phyloP scores from a whole-genome alignment of 2,797 vertebrate genomes.

The Phalanger gymnotis region DNA sequence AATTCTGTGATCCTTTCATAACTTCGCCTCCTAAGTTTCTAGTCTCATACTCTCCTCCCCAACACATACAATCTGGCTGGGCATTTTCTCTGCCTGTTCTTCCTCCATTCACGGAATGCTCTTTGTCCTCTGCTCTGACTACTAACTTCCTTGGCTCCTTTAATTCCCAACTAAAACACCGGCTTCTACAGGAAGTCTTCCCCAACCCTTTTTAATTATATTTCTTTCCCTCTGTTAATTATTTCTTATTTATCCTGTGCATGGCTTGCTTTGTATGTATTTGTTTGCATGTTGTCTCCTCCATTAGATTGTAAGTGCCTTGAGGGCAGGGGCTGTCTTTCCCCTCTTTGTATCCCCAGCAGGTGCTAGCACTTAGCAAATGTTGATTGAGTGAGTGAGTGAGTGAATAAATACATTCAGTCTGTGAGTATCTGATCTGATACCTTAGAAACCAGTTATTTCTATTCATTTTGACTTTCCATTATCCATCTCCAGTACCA shows the following conservation, averaged over 20 bases:
- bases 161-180: neutral
- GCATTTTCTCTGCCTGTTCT: neutral
- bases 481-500: constrained; percentile 59
- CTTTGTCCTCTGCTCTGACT: neutral
- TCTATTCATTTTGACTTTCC: constrained; percentile 72
- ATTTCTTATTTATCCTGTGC: neutral
- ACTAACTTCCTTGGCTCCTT: neutral
- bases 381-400: neutral
- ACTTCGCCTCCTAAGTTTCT: neutral
- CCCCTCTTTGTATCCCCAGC: neutral
- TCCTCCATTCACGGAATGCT: neutral
- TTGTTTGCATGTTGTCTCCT: neutral
- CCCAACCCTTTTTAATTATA: neutral
- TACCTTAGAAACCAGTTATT: constrained; percentile 63
- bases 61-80: neutral
- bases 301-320: neutral
- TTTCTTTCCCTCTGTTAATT: neutral
- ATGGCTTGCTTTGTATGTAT: neutral
- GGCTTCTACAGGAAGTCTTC: neutral
- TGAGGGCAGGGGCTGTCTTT: neutral
- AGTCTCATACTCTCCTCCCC: neutral
- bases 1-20: neutral
- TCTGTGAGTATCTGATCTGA: constrained; percentile 14
- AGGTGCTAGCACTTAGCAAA: neutral
- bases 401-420: constrained; percentile 49